These are phyloP conservation scores for Ailuropoda melanoleuca DNA, from an alignment of 2,113 vertebrate genomes.

Conservation along the genomic window DNA sequence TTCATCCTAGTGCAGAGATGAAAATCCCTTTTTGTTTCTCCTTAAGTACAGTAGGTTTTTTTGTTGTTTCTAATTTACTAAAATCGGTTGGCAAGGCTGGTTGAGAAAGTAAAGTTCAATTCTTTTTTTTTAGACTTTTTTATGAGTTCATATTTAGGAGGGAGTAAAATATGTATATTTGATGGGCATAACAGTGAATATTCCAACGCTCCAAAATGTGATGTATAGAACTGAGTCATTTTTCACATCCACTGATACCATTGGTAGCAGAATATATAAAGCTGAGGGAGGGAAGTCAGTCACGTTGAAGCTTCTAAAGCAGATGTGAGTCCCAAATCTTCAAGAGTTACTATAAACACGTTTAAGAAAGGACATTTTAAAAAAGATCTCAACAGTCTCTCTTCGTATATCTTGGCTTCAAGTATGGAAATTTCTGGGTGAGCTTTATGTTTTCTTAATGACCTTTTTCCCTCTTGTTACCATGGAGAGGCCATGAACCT, in stretches of 20 bases:
- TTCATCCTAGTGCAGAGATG: not conserved
- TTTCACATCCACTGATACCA: not conserved
- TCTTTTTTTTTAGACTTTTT: not conserved
- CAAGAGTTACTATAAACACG: not conserved
- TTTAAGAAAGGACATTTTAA: constrained; percentile 24
- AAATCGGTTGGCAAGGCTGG: not conserved
- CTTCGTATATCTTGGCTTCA: constrained; percentile 37
- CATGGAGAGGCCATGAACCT: not conserved
- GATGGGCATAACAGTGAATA: not conserved
- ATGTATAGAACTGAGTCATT: not conserved
- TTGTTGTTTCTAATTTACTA: constrained; percentile 4
- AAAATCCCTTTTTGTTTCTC: not conserved
- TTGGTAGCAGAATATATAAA: not conserved
- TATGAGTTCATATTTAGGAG: not conserved
- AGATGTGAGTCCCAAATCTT: constrained; percentile 38
- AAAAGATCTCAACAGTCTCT: not conserved
- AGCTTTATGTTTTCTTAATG: not conserved
- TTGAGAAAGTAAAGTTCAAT: not conserved
- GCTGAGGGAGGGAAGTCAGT: not conserved
- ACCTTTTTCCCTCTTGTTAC: not conserved
- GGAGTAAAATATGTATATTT: not conserved
- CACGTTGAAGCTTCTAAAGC: not conserved
- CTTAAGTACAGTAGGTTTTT: not conserved
- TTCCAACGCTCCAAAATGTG: not conserved
- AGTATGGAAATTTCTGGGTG: not conserved